phyloP scores from a whole-genome alignment of 2,888 invertebrate genomes.

The Carcina quercana region DNA sequence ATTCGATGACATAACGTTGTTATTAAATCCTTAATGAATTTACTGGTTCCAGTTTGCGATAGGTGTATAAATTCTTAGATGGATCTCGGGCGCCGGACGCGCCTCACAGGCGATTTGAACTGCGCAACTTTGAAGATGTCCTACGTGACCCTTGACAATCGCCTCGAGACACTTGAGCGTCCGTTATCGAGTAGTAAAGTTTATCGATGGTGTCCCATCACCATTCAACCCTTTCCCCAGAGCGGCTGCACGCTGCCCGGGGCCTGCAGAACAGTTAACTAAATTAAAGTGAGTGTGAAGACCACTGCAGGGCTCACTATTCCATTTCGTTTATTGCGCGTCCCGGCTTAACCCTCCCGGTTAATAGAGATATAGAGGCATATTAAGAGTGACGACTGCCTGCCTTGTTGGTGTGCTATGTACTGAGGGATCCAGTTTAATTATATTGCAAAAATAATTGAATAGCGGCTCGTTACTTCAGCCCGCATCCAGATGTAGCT shows the following conservation, averaged over 20 bases:
- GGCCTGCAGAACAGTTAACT: conserved; percentile 70
- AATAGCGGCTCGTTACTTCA: no score
- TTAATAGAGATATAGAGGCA: conserved; percentile 69
- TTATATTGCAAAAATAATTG: background rate
- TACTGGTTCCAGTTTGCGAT: no score
- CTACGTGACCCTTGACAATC: no score
- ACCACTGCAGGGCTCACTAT: conserved; percentile 72
- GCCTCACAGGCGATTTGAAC: no score
- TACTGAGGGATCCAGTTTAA: background rate
- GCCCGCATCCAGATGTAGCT: no score
- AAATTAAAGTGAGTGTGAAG: conserved; percentile 74
- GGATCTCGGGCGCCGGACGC: no score
- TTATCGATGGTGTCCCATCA: conserved; percentile 30
- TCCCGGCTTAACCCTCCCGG: conserved; percentile 57
- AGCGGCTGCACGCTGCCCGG: conserved; percentile 45
- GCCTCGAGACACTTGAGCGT: no score
- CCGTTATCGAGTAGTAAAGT: conserved; percentile 1
- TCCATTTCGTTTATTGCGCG: conserved; percentile 72
- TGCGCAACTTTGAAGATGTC: no score
- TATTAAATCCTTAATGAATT: no score
- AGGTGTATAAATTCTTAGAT: no score
- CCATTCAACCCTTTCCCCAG: conserved; percentile 59
- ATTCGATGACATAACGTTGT: no score
- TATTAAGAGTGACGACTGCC: conserved; percentile 53
- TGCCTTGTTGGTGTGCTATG: conserved; percentile 14